Base-by-base conservation (phyloP, 2,888 invertebrate genomes). In the Allygus modestus region DNA sequence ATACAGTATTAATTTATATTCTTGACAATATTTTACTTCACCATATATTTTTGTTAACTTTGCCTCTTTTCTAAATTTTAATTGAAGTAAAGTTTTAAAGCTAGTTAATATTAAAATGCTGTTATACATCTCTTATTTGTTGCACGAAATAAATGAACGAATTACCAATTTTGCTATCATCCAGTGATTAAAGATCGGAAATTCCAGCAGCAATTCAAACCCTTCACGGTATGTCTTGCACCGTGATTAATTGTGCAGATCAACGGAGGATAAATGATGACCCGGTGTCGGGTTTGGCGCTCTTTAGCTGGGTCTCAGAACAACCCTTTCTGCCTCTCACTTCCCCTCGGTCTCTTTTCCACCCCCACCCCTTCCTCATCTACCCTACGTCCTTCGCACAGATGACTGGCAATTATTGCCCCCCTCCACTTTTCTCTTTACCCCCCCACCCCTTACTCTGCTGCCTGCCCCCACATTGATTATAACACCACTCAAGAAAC, bases 321-420 rank as follows among this genome's bases (percentile, higher is more conserved):
- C 20, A 37, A 37, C 41, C 71, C n/a, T 37, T 31, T 71, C 41
- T 31, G 33, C 20, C 71, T 71, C 71, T 11, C 15, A 2, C 20
- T n/a, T 71, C 41, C 37, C 37, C 37, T n/a, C n/a, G 37, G 37
- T 37, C 37, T 37, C 37, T 37, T 37, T 37, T 4, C 41, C 26
- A 4, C 17, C 33, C 71, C n/a, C 71, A 23, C 43, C 26, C 41
- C 15, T 31, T 23, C 51, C 17, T 20, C 26, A 5, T 51, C 51
- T 17, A 17, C 51, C 51, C 9, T n/a, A n/a, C 51, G n/a, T 17
- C 51, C 51, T 2, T 58, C 26, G 4, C 26, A 58, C 58, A 12
- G 58, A 58, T 26, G 58, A 15, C 28, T 65, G 28, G 65, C 28
- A 65, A 65, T 65, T 65, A 65, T 65, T 28, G 28, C 28, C 58